phyloP scores from a whole-genome alignment of 2,888 invertebrate species.

The Tribolium freemani region DNA sequence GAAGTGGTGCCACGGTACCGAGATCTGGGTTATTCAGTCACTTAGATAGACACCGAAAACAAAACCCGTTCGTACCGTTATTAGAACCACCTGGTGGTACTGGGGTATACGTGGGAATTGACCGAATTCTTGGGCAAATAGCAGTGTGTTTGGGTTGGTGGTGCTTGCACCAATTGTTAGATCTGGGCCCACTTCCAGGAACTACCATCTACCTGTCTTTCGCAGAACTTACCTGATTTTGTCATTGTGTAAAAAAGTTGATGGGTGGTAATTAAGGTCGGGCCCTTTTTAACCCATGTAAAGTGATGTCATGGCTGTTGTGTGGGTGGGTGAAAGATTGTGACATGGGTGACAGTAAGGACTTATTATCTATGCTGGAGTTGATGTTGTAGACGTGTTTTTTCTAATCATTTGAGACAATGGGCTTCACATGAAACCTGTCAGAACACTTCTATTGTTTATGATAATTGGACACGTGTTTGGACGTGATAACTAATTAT shows the following conservation, averaged over 20 bases:
- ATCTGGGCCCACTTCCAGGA: not conserved
- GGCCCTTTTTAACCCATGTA: conserved; percentile 28
- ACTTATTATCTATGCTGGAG: conserved; percentile 5
- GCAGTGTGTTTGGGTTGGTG: conserved; percentile 14
- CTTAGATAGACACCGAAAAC: conserved; percentile 5
- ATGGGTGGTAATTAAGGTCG: conserved; percentile 21
- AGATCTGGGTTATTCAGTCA: conserved; percentile 33
- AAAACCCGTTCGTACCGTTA: conserved; percentile 29
- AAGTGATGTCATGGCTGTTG: conserved; percentile 21
- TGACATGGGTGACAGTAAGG: not conserved
- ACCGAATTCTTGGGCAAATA: conserved; percentile 28
- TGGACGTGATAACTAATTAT: not conserved
- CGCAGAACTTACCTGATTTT: conserved; percentile 27
- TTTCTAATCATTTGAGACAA: not conserved
- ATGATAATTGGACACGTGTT: not conserved
- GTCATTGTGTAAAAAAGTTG: conserved; percentile 9
- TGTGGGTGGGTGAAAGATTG: conserved; percentile 11
- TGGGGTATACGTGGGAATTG: conserved; percentile 22
- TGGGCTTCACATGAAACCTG: not conserved
- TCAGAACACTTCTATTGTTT: not conserved
- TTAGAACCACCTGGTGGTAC: conserved; percentile 32
- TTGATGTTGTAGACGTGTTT: not conserved
- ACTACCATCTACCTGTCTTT: conserved; percentile 21
- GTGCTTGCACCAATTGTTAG: conserved; percentile 6
- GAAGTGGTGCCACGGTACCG: conserved; percentile 1